Percentiles rank a stretch among this genome's conserved stretches.
Evolutionary conservation across 2,888 invertebrate species (phyloP).

Genomic region (Branchellion lobata): DNA sequence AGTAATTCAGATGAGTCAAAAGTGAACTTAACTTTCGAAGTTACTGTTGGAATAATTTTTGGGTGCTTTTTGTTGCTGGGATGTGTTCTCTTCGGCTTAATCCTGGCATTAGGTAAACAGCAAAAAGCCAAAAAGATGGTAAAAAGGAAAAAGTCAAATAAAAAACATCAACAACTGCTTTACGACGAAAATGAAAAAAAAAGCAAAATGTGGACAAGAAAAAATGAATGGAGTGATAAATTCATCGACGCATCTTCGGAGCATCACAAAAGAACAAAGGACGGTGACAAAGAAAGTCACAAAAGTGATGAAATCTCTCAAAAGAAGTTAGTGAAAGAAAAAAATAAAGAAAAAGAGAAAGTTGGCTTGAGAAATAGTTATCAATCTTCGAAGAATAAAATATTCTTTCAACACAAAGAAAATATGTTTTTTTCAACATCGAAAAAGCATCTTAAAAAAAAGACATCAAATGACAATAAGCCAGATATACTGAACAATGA

Average conservation of each 20-base stretch:
- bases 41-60: conserved; percentile 29
- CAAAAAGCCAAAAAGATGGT: conserved; percentile 19
- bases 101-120: conserved; percentile 5
- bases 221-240: conserved; percentile 3
- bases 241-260: not conserved
- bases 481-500: not conserved
- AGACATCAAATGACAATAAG: not conserved
- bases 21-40: conserved; percentile 24
- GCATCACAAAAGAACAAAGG: not conserved
- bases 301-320: not conserved
- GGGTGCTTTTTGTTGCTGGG: conserved; percentile 28
- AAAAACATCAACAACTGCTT: conserved; percentile 34
- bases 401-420: not conserved
- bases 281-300: not conserved
- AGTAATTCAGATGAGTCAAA: not conserved
- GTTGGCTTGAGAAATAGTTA: not conserved
- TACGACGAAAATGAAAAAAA: conserved; percentile 24
- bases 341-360: not conserved
- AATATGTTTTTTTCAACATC: not conserved
- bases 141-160: conserved; percentile 26
- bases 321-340: not conserved
- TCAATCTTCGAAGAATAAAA: not conserved
- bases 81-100: conserved; percentile 10
- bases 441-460: not conserved
- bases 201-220: not conserved